Evolutionary conservation across 2,797 vertebrate species (phyloP).

Genomic region (Oryzias dopingdopingensis): DNA sequence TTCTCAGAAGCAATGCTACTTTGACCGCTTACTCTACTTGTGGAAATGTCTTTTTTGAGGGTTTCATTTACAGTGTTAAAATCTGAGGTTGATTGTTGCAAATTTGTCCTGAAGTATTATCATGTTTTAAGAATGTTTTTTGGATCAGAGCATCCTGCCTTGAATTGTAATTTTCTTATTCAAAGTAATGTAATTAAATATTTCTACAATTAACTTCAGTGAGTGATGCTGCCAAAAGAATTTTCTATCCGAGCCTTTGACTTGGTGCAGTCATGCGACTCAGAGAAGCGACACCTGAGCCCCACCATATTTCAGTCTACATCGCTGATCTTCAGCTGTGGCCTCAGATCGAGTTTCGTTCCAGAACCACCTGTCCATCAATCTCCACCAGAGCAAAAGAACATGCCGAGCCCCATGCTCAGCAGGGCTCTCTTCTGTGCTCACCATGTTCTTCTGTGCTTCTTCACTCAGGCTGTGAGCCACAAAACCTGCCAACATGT

Average conservation of each 20-base stretch:
- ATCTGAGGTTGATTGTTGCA: too few relatives aligned
- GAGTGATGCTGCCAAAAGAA: slow-evolving; percentile 1
- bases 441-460: slow-evolving; percentile 1
- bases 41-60: too few relatives aligned
- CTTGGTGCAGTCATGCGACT: not conserved
- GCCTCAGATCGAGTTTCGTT: slow-evolving; percentile 49
- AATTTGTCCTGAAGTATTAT: too few relatives aligned
- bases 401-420: slow-evolving; percentile 47
- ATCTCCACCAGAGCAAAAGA: slow-evolving; percentile 19
- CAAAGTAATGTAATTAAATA: not conserved
- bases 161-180: not conserved
- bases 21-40: too few relatives aligned
- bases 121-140: too few relatives aligned
- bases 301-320: slow-evolving; percentile 55
- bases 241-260: slow-evolving; percentile 15
- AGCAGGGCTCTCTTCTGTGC: not conserved
- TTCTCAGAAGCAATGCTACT: too few relatives aligned
- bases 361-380: slow-evolving; percentile 27
- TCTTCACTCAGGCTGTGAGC: slow-evolving; percentile 51
- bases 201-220: not conserved
- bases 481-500: slow-evolving; percentile 60
- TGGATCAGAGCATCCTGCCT: not conserved
- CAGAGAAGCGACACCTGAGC: slow-evolving; percentile 31
- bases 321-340: slow-evolving; percentile 61
- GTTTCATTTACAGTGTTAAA: too few relatives aligned